A percentile compares a stretch with the other conserved stretches of the same genome.
phyloP scores from a whole-genome alignment of 1,140 invertebrate species.

The Scaptomyza montana region DNA sequence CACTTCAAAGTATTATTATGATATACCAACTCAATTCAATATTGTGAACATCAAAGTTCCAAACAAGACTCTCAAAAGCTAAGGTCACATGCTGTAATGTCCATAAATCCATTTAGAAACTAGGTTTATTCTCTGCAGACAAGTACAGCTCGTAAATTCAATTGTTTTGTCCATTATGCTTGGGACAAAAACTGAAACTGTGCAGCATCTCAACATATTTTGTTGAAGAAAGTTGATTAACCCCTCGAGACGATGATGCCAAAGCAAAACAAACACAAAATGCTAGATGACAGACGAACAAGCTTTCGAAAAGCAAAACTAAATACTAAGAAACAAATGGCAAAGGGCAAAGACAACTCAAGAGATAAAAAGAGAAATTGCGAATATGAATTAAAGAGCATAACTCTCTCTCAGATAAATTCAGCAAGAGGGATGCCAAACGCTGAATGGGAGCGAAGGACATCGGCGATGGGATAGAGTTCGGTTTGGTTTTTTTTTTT shows the following conservation, averaged over 20 bases:
- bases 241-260: constrained; percentile 49
- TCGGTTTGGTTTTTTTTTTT: no score
- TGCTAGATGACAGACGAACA: no score
- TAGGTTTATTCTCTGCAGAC: constrained; percentile 29
- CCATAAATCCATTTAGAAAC: constrained; percentile 48
- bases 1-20: no score
- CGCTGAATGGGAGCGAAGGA: constrained; percentile 46
- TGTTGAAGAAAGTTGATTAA: constrained; percentile 66
- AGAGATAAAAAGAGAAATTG: neutral
- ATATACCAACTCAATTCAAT: no score
- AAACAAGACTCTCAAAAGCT: neutral
- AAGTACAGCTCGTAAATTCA: constrained; percentile 48
- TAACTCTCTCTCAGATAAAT: constrained; percentile 57
- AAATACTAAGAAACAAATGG: neutral
- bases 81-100: constrained; percentile 10
- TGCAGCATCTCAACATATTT: constrained; percentile 21
- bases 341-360: constrained; percentile 15
- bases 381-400: neutral
- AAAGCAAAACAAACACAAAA: constrained; percentile 18
- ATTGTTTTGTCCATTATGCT: constrained; percentile 35
- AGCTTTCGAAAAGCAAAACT: constrained; percentile 17
- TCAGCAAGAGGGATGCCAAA: constrained; percentile 48
- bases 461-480: neutral
- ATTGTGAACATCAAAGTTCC: neutral
- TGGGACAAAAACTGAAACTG: constrained; percentile 46